Percentiles rank a stretch among this genome's conserved stretches.
phyloP scores from a whole-genome alignment of 2,113 vertebrate species.

The Semnornis frantzii region DNA sequence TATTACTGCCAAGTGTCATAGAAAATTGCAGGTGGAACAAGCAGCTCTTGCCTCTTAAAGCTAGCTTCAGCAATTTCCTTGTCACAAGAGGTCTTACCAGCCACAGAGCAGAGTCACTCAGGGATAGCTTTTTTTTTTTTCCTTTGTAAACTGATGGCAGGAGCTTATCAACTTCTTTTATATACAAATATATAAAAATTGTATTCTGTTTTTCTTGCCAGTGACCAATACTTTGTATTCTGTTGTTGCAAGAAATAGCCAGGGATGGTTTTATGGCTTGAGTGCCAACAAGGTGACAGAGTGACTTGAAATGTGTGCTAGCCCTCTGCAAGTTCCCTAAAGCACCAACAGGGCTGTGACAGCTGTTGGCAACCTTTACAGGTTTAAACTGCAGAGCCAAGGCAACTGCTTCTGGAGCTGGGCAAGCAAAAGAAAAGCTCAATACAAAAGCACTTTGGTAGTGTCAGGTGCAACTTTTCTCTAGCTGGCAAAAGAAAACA shows the following conservation, averaged over 20 bases:
- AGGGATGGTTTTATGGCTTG: conserved; percentile 31
- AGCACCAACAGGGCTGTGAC: conserved; percentile 6
- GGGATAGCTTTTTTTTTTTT: conserved; percentile 61
- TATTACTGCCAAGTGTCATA: conserved; percentile 19
- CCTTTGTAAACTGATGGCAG: conserved; percentile 50
- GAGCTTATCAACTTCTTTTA: conserved; percentile 42
- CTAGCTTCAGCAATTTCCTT: conserved; percentile 58
- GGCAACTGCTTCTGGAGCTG: background rate
- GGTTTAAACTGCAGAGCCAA: background rate
- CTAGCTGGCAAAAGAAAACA: background rate
- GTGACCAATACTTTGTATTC: conserved; percentile 30
- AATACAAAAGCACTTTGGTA: conserved; percentile 38
- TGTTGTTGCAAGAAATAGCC: conserved; percentile 45
- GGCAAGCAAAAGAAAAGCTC: conserved; percentile 25
- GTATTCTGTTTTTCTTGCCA: conserved; percentile 6
- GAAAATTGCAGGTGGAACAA: conserved; percentile 31
- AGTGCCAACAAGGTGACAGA: conserved; percentile 39
- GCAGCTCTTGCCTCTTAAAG: conserved; percentile 34
- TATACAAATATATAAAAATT: background rate
- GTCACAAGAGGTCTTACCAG: conserved; percentile 46
- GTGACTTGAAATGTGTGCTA: conserved; percentile 55
- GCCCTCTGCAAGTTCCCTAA: conserved; percentile 47
- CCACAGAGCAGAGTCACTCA: conserved; percentile 49
- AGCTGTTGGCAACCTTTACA: background rate
- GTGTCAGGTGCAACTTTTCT: conserved; percentile 24